Evolutionary conservation across 2,888 invertebrate species (phyloP).

Genomic region (Drosophila melanosoma): DNA sequence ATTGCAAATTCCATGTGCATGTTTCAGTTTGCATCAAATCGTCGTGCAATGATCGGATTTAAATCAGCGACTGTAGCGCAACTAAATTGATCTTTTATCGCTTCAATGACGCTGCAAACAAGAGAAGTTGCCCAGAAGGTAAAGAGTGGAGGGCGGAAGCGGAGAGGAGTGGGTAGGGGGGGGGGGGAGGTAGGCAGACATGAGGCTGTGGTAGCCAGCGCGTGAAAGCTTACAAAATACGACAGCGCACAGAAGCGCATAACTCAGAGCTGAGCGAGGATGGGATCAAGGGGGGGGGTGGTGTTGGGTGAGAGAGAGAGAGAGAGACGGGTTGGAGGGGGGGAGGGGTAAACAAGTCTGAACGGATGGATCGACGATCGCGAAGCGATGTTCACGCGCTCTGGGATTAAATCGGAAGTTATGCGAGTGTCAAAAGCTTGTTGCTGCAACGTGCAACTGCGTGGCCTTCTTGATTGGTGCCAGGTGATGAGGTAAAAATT

Average conservation of each 20-base stretch:
- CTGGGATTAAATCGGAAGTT: conserved; percentile 81
- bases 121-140: conserved; percentile 1
- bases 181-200: background rate
- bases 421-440: conserved; percentile 77
- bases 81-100: conserved; percentile 84
- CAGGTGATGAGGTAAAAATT: conserved; percentile 79
- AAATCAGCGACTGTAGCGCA: conserved; percentile 83
- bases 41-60: conserved; percentile 83
- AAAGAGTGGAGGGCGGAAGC: background rate
- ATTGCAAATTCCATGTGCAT: conserved; percentile 84
- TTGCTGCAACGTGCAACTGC: conserved; percentile 8
- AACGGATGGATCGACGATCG: conserved; percentile 52
- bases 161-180: background rate
- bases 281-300: background rate
- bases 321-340: background rate
- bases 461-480: conserved; percentile 49
- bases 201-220: conserved; percentile 69
- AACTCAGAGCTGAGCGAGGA: conserved; percentile 53
- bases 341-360: conserved; percentile 10
- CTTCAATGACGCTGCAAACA: conserved; percentile 65
- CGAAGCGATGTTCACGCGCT: conserved; percentile 60
- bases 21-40: conserved; percentile 81
- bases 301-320: background rate
- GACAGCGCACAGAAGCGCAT: conserved; percentile 78
- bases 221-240: conserved; percentile 79